Base-by-base conservation (phyloP, 2,888 invertebrate genomes). In the Pegoplata infirma region DNA sequence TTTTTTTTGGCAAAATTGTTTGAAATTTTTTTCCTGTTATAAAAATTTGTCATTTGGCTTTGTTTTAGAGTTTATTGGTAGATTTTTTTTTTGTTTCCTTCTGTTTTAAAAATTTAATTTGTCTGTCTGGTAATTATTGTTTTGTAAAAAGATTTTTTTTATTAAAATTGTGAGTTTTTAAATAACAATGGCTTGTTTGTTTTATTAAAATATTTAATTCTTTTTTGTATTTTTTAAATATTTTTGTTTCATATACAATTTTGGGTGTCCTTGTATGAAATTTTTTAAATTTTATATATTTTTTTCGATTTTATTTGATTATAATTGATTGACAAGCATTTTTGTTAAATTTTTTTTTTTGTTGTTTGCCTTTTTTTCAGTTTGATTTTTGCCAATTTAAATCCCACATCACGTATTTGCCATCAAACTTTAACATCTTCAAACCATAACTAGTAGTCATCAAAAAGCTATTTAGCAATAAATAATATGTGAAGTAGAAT, bases 401-500 rank as follows among this genome's bases (percentile, higher is more conserved):
- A 75, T 63, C 51, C 67, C 75, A 63, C 46, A 67, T 75, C 79
- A 79, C 79, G 79, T 79, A 79, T 47, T 53, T 63, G 32, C 56
- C 40, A 56, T 71, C 32, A 79, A 74, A 69, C 17, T 58, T 72
- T 23, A 51, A 53, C 56, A 63, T 44, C 49, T 67, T 58, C 51
- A 19, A 32, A 36, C 56, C 59, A 56, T 72, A 67, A 67, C 56
- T 59, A 66, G 55, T 49, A 71, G 61, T 75, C 71, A 75, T 75
- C 61, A 79, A 75, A 72, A 63, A 61, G 67, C 51, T 75, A 79
- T 72, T 75, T 72, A 71, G 67, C 61, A 66, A 71, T 75, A 79
- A 72, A 76, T 63, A 64, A 75, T 63, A 75, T 71, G 61, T 56
- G 71, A 75, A 63, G 36, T 36, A 21, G 61, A 28, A 47, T 25